Percentiles rank a stretch among this genome's conserved stretches.
These are phyloP conservation scores for Marcusenius ussheri DNA, from an alignment of 2,113 vertebrate species.

Conservation along the genomic window DNA sequence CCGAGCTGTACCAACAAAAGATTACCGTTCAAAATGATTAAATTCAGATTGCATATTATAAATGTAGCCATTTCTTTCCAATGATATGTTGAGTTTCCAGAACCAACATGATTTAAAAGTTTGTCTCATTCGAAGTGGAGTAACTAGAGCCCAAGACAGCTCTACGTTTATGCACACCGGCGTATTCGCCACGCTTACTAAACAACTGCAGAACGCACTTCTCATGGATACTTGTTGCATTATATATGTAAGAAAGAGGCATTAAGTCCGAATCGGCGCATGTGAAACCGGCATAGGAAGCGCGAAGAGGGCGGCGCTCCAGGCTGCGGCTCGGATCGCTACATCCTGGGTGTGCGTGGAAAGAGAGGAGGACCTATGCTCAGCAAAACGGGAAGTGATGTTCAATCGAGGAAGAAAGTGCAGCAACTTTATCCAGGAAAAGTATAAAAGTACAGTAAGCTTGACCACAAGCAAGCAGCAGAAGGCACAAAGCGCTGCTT, in stretches of 20 bases:
- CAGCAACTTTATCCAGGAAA: slow-evolving; percentile 24
- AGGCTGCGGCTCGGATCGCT: background rate
- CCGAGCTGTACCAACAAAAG: background rate
- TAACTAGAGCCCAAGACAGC: background rate
- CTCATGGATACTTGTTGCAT: background rate
- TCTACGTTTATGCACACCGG: background rate
- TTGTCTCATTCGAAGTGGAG: background rate
- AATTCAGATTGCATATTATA: background rate
- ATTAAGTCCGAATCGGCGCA: background rate
- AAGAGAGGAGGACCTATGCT: slow-evolving; percentile 39
- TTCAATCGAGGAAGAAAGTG: slow-evolving; percentile 35
- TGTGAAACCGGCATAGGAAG: no score
- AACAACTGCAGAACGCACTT: background rate
- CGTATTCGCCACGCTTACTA: background rate
- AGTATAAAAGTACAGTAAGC: slow-evolving; percentile 20
- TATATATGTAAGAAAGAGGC: background rate
- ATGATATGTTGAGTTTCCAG: background rate
- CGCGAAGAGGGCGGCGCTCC: background rate
- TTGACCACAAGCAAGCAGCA: background rate
- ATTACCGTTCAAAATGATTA: background rate
- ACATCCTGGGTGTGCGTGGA: slow-evolving; percentile 2
- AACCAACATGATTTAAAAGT: background rate
- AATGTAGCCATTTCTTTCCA: background rate
- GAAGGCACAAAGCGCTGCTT: background rate
- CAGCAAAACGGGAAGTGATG: slow-evolving; percentile 45